Percentiles rank a stretch among this genome's conserved stretches.
phyloP scores from a whole-genome alignment of 2,888 invertebrate genomes.

The Apamea anceps region DNA sequence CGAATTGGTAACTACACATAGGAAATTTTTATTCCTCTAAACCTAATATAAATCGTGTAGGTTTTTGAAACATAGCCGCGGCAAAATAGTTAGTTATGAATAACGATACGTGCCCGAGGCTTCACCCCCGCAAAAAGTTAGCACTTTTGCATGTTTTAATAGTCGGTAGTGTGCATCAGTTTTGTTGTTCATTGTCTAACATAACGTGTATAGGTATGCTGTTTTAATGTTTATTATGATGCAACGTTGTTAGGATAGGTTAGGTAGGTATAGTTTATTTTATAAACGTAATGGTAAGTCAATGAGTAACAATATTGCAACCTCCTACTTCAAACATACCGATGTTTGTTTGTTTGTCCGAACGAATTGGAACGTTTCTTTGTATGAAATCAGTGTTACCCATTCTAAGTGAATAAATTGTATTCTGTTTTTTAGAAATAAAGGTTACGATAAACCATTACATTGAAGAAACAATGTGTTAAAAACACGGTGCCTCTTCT shows the following conservation, averaged over 20 bases:
- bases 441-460: neutral
- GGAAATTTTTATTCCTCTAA: neutral
- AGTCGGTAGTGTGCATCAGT: neutral
- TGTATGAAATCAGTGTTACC: neutral
- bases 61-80: constrained; percentile 1
- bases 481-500: neutral
- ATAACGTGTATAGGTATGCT: neutral
- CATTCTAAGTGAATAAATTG: neutral
- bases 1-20: constrained; percentile 6
- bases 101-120: constrained; percentile 5
- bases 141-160: constrained; percentile 1
- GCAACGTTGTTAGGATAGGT: too few relatives aligned
- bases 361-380: neutral
- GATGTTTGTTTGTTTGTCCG: too few relatives aligned
- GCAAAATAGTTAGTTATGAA: neutral
- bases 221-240: neutral
- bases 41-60: neutral
- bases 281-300: neutral
- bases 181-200: constrained; percentile 3
- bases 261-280: neutral
- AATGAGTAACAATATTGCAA: neutral
- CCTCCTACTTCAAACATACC: neutral
- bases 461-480: neutral
- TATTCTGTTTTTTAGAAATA: neutral
- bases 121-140: neutral